These are phyloP conservation scores for Cololabis saira DNA, from an alignment of 2,113 vertebrate genomes.

Conservation along the genomic window DNA sequence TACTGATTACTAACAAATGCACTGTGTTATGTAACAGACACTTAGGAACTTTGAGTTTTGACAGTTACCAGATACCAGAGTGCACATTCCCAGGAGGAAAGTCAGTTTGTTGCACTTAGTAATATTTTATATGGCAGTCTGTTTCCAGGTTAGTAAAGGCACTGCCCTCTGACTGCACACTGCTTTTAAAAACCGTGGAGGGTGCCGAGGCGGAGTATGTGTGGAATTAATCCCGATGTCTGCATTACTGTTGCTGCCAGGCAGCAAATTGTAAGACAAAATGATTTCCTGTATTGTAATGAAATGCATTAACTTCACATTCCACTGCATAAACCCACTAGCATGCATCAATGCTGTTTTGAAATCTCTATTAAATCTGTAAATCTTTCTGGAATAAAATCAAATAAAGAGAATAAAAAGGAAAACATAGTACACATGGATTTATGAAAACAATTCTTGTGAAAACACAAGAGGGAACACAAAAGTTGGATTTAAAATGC, in stretches of 20 bases:
- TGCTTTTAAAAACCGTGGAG: constrained; percentile 26
- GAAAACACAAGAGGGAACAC: not conserved
- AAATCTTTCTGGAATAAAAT: not conserved
- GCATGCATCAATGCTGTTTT: not conserved
- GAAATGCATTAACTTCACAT: constrained; percentile 9
- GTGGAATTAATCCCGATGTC: constrained; percentile 13
- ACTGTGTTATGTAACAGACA: constrained; percentile 4
- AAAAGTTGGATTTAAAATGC: not conserved
- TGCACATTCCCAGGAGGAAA: constrained; percentile 10
- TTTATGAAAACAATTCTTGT: not conserved
- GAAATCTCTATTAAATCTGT: not conserved
- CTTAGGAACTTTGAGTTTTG: constrained; percentile 4
- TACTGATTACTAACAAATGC: not conserved
- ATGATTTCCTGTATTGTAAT: not conserved
- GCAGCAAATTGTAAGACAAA: constrained; percentile 10
- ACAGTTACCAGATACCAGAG: not conserved
- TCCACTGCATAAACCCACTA: not conserved
- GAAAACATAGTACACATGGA: not conserved
- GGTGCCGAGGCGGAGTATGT: constrained; percentile 23
- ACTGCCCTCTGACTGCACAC: constrained; percentile 19
- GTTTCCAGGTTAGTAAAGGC: constrained; percentile 9
- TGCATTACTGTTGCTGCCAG: constrained; percentile 12
- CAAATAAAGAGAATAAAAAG: not conserved
- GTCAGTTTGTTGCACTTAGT: constrained; percentile 24
- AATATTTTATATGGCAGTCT: constrained; percentile 40